These are phyloP conservation scores for Willowsia nigromaculata DNA, from an alignment of 2,888 invertebrate species.

Conservation along the genomic window DNA sequence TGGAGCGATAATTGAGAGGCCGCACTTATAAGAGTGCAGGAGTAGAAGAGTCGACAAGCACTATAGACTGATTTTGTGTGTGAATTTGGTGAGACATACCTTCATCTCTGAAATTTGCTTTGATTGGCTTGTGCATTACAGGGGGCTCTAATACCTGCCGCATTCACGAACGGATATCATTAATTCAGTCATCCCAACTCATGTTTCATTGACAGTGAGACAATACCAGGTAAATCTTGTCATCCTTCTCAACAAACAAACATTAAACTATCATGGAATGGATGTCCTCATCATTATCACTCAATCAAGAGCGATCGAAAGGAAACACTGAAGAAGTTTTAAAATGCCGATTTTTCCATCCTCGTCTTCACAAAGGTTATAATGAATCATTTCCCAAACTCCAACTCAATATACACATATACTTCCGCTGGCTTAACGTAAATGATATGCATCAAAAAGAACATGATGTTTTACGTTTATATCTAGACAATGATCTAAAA, in stretches of 20 bases:
- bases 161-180: constrained; percentile 93
- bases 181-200: constrained; percentile 76
- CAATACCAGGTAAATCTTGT: constrained; percentile 39
- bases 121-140: constrained; percentile 83
- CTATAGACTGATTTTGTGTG: constrained; percentile 3
- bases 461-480: background rate
- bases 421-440: constrained; percentile 5
- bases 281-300: constrained; percentile 11
- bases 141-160: constrained; percentile 98
- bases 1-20: constrained; percentile 25
- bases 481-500: background rate
- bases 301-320: constrained; percentile 20
- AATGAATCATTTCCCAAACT: constrained; percentile 9
- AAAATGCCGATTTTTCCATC: background rate
- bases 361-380: constrained; percentile 6
- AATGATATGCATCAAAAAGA: background rate
- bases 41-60: background rate
- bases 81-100: background rate
- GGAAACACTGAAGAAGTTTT: background rate
- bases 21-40: background rate
- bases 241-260: background rate
- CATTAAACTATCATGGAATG: background rate
- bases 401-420: background rate
- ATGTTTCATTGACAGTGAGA: constrained; percentile 70
- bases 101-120: constrained; percentile 27